Evolutionary conservation across 2,797 vertebrate genomes (phyloP), one percentile per base, ranked within the genome.

Genomic region (Perodicticus potto): DNA sequence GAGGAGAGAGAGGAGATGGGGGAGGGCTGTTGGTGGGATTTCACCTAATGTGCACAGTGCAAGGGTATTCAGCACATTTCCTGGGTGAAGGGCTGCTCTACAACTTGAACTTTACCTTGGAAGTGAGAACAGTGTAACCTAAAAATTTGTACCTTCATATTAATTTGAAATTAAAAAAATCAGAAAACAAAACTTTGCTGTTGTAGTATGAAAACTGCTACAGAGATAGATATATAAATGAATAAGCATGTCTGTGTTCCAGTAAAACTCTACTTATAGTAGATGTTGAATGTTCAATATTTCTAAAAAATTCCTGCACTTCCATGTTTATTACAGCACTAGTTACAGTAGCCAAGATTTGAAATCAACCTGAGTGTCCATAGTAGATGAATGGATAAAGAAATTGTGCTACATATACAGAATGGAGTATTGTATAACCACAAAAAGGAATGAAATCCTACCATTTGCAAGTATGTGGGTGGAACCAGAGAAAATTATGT

Each of bases 271-370:
- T 65, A 34, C 59, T 78, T 72, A 63, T 57, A 74, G 11, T 78
- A 17, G 94, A 59, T 65, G 76, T 85, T 81, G 29, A 85, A 70
- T 94, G 89, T 95, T 7, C 29, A n/a, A 7, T 32, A 32, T 67
- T 32, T 67, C 29, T 16, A 67, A 67, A 67, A 67, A 14, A 32
- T 67, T 8, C 17, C 63, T 67, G 32, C 7, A n/a, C 63, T 67
- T 7, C 63, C 63, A 67, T 32, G 63, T 67, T 67, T 67, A n/a
- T 67, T 67, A 16, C 32, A 3, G 63, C 63, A n/a, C 29, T 67
- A 3, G 32, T n/a, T 14, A n/a, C 63, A 67, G 8, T 67, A 67
- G 63, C 63, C 29, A 67, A 67, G 29, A n/a, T 67, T 67, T 67
- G 63, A 32, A 67, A 67, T n/a, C 32, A 67, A 17, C 14, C 63